Base-by-base conservation (phyloP, 2,888 invertebrate species). In the Archips crataeganus region DNA sequence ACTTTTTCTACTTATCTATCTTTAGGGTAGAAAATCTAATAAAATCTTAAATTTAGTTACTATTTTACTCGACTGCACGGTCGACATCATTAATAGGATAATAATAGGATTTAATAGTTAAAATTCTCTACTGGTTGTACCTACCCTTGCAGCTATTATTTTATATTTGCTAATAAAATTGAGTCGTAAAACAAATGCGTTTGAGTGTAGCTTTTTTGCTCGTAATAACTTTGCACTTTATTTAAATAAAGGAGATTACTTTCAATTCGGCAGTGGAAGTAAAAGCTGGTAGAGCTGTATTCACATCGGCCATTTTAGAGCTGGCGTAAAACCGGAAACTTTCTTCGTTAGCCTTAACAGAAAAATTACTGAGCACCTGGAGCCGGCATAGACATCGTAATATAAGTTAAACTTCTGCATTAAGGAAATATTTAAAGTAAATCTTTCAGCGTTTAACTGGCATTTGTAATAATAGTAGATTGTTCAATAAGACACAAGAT, bases 311-410 rank as follows among this genome's bases (percentile, higher is more conserved):
- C 10, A 36, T 70, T 54, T 70, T 54, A 45, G 64, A 36, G 64
- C 57, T 36, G 15, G 64, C 70, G 63, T 63, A 59, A 71, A 64
- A 45, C 34, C 45, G 36, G 36, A 51, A 71, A 71, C 70, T 64
- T 70, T 57, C 34, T 64, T 64, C 64, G 70, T 71, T 49, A 71
- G 70, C 63, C 57, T 71, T 57, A 64, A 71, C 64, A 64, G 36
- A 71, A 71, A 64, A 64, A 71, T 23, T 64, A 51, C 69, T 51
- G 61, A 61, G 32, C 62, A 69, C 39, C 61, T 62, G 62, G 61
- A 15, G 36, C 23, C 39, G 42, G 69, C 42, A 51, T 39, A 64
- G 39, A 64, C 45, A 70, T 70, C 15, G 42, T 15, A 60, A 61
- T 60, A 36, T 60, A 36, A 36, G 15, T 36, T 13, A 45, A 59